Evolutionary conservation across 1,140 invertebrate genomes (phyloP), one percentile per base, ranked within the genome.

Genomic region (Solenopsis fugax): DNA sequence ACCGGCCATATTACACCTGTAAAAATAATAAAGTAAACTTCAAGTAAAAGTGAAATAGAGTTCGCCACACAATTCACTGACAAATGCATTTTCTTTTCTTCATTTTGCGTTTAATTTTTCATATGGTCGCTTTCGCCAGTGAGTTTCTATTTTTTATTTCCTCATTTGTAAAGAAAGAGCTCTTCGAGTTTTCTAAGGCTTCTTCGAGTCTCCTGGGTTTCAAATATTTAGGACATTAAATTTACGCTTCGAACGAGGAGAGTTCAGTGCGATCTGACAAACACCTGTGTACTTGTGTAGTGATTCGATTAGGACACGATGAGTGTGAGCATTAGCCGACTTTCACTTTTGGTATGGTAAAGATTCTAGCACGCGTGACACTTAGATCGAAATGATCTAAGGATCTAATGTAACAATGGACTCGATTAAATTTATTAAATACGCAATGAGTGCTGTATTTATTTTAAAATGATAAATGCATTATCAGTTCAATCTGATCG

Each of bases 1-100:
- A 98, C 97, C 76, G 97, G 97, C 97, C 97, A 98, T 88, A 98
- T 98, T n/a, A 98, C 98, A 52, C 98, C 97, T 96, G 91, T 34
- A 87, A 91, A 91, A 56, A 54, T 41, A 41, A 41, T 9, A 4
- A 13, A 7, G 37, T 45, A 62, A 41, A n/a, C n/a, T n/a, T 54
- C 52, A 16, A 16, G 13, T 29, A n/a, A 76, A 24, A 13, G 37
- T 12, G 0, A 1, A 16, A 56, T 21, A 56, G 21, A 54, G 7
- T 34, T 34, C 7, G 29, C 10, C 34, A 18, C 29, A 29, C n/a
- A n/a, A 16, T 16, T 29, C 21, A 4, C 21, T 2, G 12, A 60
- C 10, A 5, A 34, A 72, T 48, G 7, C 29, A 71, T 72, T 4
- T 73, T 75, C 4, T 41, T 16, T 73, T 34, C 16, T 52, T 72